phyloP scores from a whole-genome alignment of 1,140 invertebrate genomes.

The Metopolophium dirhodum region DNA sequence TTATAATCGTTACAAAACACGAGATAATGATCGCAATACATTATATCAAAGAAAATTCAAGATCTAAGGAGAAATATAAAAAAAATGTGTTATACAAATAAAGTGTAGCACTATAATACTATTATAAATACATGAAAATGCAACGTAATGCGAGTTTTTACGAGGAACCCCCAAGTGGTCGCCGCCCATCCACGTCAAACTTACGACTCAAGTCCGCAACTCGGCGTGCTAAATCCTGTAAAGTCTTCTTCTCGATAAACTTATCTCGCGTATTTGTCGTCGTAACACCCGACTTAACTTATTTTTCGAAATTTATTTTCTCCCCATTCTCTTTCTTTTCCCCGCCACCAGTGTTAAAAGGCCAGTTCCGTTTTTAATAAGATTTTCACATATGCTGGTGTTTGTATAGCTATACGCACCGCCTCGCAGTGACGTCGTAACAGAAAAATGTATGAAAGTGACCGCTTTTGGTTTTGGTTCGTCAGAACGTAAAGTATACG shows the following conservation, averaged over 20 bases:
- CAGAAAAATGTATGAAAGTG: neutral
- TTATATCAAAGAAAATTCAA: neutral
- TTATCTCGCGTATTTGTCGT: neutral
- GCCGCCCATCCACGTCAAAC: neutral
- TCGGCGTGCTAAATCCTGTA: neutral
- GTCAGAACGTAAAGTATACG: neutral
- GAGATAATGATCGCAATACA: neutral
- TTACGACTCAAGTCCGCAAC: neutral
- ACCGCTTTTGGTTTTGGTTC: neutral
- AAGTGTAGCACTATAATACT: neutral
- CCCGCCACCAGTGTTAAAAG: neutral
- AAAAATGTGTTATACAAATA: neutral
- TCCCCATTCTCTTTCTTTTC: neutral
- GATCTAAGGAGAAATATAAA: neutral
- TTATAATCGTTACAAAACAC: neutral
- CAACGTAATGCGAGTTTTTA: neutral
- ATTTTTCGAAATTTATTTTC: neutral
- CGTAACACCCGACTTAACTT: neutral
- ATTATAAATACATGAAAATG: neutral
- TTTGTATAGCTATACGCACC: neutral
- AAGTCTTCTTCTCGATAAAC: neutral
- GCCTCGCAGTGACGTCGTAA: neutral
- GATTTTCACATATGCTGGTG: neutral
- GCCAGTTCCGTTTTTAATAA: neutral
- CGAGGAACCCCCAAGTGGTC: neutral